phyloP scores from a whole-genome alignment of 2,888 invertebrate species.

The Crepidodera aurea region DNA sequence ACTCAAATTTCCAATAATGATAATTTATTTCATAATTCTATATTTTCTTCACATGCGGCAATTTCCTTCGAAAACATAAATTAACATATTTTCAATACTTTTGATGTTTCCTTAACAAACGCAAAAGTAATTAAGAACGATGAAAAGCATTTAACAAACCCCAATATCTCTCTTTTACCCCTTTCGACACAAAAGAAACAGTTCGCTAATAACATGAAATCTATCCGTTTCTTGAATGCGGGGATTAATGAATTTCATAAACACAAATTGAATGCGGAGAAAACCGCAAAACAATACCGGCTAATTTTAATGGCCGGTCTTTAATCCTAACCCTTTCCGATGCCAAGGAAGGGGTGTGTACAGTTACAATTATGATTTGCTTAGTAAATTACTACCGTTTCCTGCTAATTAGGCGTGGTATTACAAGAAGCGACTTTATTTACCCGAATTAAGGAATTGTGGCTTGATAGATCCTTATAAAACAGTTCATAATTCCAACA shows the following conservation, averaged over 20 bases:
- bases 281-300: slow-evolving; percentile 44
- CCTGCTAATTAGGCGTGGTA: slow-evolving; percentile 46
- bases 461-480: background rate
- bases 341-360: slow-evolving; percentile 37
- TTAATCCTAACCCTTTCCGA: slow-evolving; percentile 41
- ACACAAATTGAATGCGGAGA: slow-evolving; percentile 35
- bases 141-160: slow-evolving; percentile 18
- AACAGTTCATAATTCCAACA: too few species aligned
- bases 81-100: too few species aligned
- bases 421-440: slow-evolving; percentile 45
- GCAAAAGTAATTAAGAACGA: slow-evolving; percentile 12
- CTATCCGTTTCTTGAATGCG: slow-evolving; percentile 33
- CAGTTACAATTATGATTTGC: slow-evolving; percentile 48
- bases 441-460: slow-evolving; percentile 45
- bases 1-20: too few species aligned
- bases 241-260: slow-evolving; percentile 40
- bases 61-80: too few species aligned
- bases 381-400: slow-evolving; percentile 19
- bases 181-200: slow-evolving; percentile 22
- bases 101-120: background rate
- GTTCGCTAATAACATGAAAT: slow-evolving; percentile 32
- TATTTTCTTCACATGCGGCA: too few species aligned
- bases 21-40: too few species aligned
- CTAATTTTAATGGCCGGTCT: slow-evolving; percentile 48
- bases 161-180: slow-evolving; percentile 17